Conservation (phyloP, 2,113 vertebrate genomes). For the Drymodes brunneopygia region DNA sequence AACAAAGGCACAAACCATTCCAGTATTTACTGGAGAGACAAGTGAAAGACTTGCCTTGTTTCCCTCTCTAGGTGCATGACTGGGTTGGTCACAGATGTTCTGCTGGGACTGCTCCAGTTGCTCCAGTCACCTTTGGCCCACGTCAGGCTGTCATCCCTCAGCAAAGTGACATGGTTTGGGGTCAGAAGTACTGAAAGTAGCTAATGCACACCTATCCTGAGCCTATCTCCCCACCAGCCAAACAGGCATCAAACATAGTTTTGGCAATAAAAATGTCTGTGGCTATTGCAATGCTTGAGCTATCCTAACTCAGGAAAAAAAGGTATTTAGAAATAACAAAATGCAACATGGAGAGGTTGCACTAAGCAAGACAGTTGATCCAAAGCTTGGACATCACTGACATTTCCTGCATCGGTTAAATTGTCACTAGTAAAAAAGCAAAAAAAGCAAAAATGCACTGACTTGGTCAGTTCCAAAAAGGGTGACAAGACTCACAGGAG, state of each 20-base stretch:
- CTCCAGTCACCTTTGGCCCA: neutral
- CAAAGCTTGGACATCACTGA: neutral
- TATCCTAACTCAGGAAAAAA: neutral
- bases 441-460: neutral
- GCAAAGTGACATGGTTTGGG: neutral
- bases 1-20: neutral
- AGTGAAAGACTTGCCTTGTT: neutral
- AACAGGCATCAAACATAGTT: neutral
- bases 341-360: fast-evolving
- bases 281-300: neutral
- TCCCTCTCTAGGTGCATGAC: neutral
- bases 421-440: neutral
- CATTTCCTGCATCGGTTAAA: neutral
- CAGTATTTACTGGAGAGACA: neutral
- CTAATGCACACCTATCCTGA: neutral
- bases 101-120: neutral
- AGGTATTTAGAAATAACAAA: neutral
- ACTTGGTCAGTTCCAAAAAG: neutral
- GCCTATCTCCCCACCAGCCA: neutral
- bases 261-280: neutral
- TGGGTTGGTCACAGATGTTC: neutral
- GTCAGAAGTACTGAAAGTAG: neutral
- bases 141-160: neutral
- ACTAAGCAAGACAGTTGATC: neutral
- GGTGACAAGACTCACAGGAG: too few species aligned